Evolutionary conservation across 2,797 vertebrate genomes (phyloP), one percentile per base, ranked within the genome.

Genomic region (Rhyacichthys aspro): DNA sequence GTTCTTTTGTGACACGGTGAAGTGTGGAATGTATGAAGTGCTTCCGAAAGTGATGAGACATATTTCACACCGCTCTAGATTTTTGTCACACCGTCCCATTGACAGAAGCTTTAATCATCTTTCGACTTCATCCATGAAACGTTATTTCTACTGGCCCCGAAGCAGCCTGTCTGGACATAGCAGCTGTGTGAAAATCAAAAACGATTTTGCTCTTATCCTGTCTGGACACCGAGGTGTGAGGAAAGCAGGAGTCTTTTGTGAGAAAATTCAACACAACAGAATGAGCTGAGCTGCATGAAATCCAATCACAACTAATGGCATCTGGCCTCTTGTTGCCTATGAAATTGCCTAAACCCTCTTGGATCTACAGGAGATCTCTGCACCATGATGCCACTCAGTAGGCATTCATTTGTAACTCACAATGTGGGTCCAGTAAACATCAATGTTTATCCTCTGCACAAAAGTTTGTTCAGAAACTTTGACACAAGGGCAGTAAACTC

Each of bases 91-190:
- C 55, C 2, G 4, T 66, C 54, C 57, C 33, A 56, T 63, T 64
- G 74, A 80, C 78, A 86, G 70, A 72, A 61, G 49, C 66, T 81
- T 76, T 82, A 84, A 86, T 83, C 75, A 83, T 79, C 67, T 79
- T 78, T 67, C 74, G 76, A 77, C 70, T 81, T 85, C 71, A 78
- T 63, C 84, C 79, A 66, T 82, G 76, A 83, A 81, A 83, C 71
- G 53, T 43, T 67, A 71, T 82, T 83, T 82, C 48, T 63, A 12
- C 59, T 78, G 74, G 49, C 71, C 71, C 74, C 11, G 59, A 64
- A 79, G 83, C 76, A 38, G 55, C 50, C 53, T 33, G 61, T 64
- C 42, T 57, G 68, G 56, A 68, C 73, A 75, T 58, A 67, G 53
- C 55, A 78, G 68, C 73, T 58, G 68, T 74, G 81, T 76, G 75